Conservation (phyloP, 1,140 invertebrate species). For the Monochamus saltuarius region DNA sequence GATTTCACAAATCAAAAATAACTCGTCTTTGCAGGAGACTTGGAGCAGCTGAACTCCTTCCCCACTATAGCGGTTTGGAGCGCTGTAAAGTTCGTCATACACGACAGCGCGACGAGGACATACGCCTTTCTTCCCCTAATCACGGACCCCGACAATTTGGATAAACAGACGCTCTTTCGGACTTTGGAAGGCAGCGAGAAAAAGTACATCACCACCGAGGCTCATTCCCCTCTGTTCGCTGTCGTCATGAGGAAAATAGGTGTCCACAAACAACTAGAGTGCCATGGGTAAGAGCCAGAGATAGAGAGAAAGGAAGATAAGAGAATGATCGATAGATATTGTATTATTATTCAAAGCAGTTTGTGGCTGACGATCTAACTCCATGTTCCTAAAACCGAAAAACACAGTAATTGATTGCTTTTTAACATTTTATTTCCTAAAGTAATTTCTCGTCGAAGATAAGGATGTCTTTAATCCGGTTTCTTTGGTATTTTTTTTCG, state of each 20-base stretch:
- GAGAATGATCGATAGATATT: too few species aligned
- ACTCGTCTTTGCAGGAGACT: conserved; percentile 35
- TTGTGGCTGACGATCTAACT: neutral
- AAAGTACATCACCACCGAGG: conserved; percentile 54
- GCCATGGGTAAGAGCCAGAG: conserved; percentile 65
- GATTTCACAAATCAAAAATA: neutral
- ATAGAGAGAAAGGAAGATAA: too few species aligned
- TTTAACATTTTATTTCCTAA: too few species aligned
- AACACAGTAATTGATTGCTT: too few species aligned
- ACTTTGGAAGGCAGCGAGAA: conserved; percentile 55
- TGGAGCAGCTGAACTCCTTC: conserved; percentile 73
- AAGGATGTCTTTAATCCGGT: too few species aligned
- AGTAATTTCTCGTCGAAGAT: too few species aligned
- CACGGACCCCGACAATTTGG: conserved; percentile 77
- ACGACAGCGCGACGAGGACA: conserved; percentile 35
- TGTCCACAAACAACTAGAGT: conserved; percentile 77
- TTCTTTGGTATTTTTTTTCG: neutral
- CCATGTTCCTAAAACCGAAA: too few species aligned
- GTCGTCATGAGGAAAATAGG: conserved; percentile 84
- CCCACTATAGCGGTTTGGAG: conserved; percentile 90
- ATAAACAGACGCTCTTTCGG: conserved; percentile 68
- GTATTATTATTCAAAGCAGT: conserved; percentile 1
- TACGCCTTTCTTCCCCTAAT: conserved; percentile 84
- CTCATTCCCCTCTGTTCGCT: conserved; percentile 84
- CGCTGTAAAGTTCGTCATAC: conserved; percentile 73